These are phyloP conservation scores for Pelmatolapia mariae DNA, from an alignment of 2,113 vertebrate species.

Conservation along the genomic window DNA sequence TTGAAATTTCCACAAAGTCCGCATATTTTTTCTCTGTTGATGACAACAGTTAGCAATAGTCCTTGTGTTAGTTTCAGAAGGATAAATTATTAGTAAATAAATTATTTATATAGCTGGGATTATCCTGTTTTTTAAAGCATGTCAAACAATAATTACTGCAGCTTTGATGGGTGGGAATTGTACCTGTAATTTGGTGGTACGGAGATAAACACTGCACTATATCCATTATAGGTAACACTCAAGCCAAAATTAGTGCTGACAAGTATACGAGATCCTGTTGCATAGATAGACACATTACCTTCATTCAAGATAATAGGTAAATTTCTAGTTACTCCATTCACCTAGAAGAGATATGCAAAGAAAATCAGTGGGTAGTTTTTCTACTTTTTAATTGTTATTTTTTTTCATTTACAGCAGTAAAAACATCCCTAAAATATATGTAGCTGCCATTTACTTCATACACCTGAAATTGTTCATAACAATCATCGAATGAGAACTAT, in stretches of 20 bases:
- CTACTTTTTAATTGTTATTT: no score
- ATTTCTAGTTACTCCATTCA: slow-evolving; percentile 36
- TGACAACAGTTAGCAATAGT: not conserved
- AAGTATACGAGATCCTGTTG: slow-evolving; percentile 16
- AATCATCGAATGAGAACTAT: no score
- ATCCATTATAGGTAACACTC: slow-evolving; percentile 48
- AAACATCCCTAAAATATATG: no score
- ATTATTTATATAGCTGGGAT: not conserved
- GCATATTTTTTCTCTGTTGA: slow-evolving; percentile 20
- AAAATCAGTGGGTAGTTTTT: no score
- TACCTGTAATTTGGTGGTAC: slow-evolving; percentile 42
- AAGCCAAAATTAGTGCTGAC: slow-evolving; percentile 46
- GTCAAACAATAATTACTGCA: not conserved
- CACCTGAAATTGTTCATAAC: no score
- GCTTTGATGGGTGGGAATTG: not conserved
- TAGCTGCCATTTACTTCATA: no score
- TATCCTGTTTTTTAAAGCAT: not conserved
- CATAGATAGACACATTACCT: slow-evolving; percentile 16
- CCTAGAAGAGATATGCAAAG: not conserved
- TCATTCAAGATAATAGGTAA: slow-evolving; percentile 36
- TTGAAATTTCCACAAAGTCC: slow-evolving; percentile 70
- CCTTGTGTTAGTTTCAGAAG: not conserved
- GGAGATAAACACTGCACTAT: slow-evolving; percentile 20
- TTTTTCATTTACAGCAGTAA: no score
- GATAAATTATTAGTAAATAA: not conserved